Evolutionary conservation across 2,888 invertebrate genomes (phyloP).

Genomic region (Ceratothoa steindachneri): DNA sequence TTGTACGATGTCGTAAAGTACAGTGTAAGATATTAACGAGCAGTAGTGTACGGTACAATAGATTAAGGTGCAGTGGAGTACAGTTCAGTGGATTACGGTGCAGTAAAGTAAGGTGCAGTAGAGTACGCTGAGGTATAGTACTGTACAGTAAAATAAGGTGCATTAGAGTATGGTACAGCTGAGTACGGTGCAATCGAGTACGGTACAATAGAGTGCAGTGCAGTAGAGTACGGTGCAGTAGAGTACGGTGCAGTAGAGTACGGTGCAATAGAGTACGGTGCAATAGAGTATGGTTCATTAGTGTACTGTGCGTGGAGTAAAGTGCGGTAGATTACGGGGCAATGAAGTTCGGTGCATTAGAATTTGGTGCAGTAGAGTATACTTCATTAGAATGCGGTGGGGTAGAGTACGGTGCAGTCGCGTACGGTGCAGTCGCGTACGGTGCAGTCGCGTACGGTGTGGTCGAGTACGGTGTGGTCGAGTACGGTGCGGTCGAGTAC

Average conservation of each 20-base stretch:
- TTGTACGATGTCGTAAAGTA: slow-evolving; percentile 11
- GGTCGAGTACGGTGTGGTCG: slow-evolving; percentile 12
- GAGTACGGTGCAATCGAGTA: slow-evolving; percentile 10
- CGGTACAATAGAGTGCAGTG: slow-evolving; percentile 1
- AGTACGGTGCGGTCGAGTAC: slow-evolving; percentile 17
- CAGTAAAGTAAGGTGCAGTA: slow-evolving; percentile 13
- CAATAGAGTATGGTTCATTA: too few relatives aligned
- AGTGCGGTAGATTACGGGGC: slow-evolving; percentile 12
- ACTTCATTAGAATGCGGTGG: slow-evolving; percentile 17
- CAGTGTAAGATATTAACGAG: neutral
- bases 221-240: slow-evolving; percentile 5
- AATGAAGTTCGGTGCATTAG: slow-evolving; percentile 17
- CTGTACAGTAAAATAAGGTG: slow-evolving; percentile 16
- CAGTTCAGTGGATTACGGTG: slow-evolving; percentile 4
- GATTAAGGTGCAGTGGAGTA: slow-evolving; percentile 14
- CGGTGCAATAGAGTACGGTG: too few relatives aligned
- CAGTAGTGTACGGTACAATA: slow-evolving; percentile 12
- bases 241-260: slow-evolving; percentile 3
- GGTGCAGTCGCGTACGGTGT: slow-evolving; percentile 15
- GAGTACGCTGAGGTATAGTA: slow-evolving; percentile 16
- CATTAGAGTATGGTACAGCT: slow-evolving; percentile 17
- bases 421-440: slow-evolving; percentile 19
- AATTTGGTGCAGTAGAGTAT: slow-evolving; percentile 22
- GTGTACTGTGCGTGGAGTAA: too few relatives aligned
- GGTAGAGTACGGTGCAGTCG: slow-evolving; percentile 16